Conservation (phyloP, 2,797 vertebrate species). For the Centropyge bicolor region DNA sequence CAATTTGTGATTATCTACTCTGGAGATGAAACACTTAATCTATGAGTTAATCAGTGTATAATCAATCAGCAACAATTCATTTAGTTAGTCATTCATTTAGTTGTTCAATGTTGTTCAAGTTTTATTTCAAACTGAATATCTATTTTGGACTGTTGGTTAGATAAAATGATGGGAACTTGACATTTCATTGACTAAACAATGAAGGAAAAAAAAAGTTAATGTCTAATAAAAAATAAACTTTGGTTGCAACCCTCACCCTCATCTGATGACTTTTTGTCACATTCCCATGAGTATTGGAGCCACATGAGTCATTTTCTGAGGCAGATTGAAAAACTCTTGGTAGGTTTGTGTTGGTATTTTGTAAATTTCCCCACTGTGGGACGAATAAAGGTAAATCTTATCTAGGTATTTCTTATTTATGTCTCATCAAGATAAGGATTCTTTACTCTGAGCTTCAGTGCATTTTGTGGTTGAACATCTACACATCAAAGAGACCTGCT, state of each 20-base stretch:
- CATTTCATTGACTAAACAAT: neutral
- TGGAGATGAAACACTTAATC: neutral
- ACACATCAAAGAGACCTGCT: constrained; percentile 67
- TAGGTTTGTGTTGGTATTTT: constrained; percentile 24
- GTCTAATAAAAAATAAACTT: neutral
- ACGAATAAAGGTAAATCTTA: no score
- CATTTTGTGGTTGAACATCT: constrained; percentile 63
- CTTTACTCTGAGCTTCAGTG: constrained; percentile 24
- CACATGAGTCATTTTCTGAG: neutral
- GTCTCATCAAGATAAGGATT: constrained; percentile 26
- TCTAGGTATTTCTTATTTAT: no score
- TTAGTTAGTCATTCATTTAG: neutral
- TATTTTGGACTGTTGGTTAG: neutral
- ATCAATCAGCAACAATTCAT: neutral
- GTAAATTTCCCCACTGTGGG: no score
- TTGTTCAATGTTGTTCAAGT: neutral
- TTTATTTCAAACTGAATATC: no score
- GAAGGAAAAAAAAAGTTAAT: neutral
- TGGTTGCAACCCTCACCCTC: neutral
- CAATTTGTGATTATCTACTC: neutral
- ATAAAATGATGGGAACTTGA: neutral
- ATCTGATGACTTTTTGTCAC: neutral
- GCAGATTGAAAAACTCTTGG: neutral
- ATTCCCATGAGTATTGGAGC: neutral
- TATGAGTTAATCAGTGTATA: neutral